Base-by-base conservation (phyloP, 2,888 invertebrate species). In the Globia sparganii region DNA sequence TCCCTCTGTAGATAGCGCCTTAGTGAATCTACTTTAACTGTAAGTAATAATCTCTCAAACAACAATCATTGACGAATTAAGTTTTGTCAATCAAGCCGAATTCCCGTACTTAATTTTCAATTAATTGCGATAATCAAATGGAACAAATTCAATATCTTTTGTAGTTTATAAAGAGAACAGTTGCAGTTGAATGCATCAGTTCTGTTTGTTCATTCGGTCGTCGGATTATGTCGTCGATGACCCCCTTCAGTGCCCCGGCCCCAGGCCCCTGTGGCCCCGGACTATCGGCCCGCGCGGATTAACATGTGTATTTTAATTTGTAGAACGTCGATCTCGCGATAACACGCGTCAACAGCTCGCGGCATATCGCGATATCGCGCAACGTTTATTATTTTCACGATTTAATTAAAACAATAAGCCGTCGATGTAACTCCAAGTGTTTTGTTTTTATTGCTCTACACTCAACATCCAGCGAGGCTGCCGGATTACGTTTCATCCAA, bases 271-370 rank as follows among this genome's bases (percentile, higher is more conserved):
- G 66, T 9, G 58, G n/a, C 49, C 67, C 59, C 61, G 56, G 61
- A 37, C 59, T 74, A 74, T 72, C 37, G 58, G 68, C 53, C 67
- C 68, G 74, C 43, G 21, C 59, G 79, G 87, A 86, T 88, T 86
- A 86, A 79, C 79, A 84, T 76, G 77, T 87, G 80, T 87, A 84
- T 86, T 88, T 87, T 86, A 85, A 87, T 88, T 86, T 78, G 75
- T 66, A 70, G 66, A 78, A 46, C 74, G 65, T 72, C 75, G 77
- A 82, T 85, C 49, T 72, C 59, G 37, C 72, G 83, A 81, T 76
- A 74, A 64, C 78, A 72, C 59, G 62, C 77, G 61, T 78, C 65
- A 68, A 68, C 73, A 82, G 43, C 72, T 31, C 73, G 62, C 64
- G 56, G 79, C 70, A 65, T 43, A 69, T 76, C 73, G 69, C 70